These are phyloP conservation scores for Leptonema lineaticorne DNA, from an alignment of 1,140 invertebrate genomes.

Conservation along the genomic window DNA sequence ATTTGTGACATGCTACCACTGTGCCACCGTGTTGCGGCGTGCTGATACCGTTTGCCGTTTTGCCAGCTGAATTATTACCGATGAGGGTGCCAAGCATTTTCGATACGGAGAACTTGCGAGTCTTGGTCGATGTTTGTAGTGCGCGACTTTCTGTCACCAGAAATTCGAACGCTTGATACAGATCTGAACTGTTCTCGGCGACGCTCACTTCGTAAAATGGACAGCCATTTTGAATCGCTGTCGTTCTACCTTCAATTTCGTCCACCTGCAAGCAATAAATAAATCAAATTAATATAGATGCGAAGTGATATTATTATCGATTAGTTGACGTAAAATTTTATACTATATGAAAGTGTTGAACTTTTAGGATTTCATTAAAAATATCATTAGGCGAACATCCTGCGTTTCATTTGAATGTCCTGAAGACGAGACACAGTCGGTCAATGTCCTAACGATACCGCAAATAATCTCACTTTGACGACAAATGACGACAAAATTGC, in stretches of 20 bases:
- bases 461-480: no score
- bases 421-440: no score
- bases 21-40: conserved; percentile 53
- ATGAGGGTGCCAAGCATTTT: conserved; percentile 78
- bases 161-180: conserved; percentile 69
- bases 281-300: background rate
- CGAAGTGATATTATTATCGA: background rate
- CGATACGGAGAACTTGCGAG: conserved; percentile 73
- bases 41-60: conserved; percentile 43
- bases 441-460: no score
- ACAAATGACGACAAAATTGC: no score
- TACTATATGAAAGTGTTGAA: no score
- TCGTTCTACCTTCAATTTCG: conserved; percentile 66
- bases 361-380: no score
- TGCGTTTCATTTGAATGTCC: no score
- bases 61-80: conserved; percentile 52
- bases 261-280: conserved; percentile 59
- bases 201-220: conserved; percentile 76
- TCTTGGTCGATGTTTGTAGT: conserved; percentile 56
- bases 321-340: background rate
- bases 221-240: conserved; percentile 65
- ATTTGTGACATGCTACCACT: conserved; percentile 59
- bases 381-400: no score
- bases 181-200: conserved; percentile 70
- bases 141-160: conserved; percentile 66